These are phyloP conservation scores for Gallinago solitaria DNA, from an alignment of 2,797 vertebrate genomes.

Conservation along the genomic window DNA sequence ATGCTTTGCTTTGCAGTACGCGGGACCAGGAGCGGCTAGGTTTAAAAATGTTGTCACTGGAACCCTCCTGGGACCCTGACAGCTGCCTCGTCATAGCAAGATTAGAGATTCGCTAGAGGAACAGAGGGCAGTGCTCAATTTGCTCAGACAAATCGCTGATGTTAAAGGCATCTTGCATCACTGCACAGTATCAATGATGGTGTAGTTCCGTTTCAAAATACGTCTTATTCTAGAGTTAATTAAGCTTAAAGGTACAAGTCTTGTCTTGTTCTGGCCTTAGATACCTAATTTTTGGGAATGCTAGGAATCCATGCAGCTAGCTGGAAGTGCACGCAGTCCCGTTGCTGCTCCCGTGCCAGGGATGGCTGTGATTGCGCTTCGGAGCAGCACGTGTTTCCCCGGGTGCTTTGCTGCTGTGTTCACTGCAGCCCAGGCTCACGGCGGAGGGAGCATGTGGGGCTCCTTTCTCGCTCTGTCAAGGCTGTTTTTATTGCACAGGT, in stretches of 20 bases:
- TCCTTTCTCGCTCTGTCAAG: neutral
- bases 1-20: neutral
- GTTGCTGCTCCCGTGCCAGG: neutral
- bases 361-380: neutral
- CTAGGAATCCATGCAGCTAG: neutral
- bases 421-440: neutral
- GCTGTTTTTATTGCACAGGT: neutral
- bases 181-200: neutral
- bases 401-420: neutral
- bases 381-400: neutral
- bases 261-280: neutral
- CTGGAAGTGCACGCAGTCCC: neutral
- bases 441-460: neutral
- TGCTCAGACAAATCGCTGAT: neutral
- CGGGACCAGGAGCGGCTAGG: neutral
- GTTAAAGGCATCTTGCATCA: neutral
- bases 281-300: slow-evolving; percentile 8
- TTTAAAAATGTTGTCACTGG: neutral
- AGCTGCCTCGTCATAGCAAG: neutral
- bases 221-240: neutral
- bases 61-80: neutral
- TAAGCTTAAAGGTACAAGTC: neutral
- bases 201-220: neutral
- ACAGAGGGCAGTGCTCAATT: accelerated
- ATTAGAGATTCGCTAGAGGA: neutral